Percentiles rank a stretch among this genome's conserved stretches.
Evolutionary conservation across 30 jellyfish, hydroid and myxozoan species (phyloP).

Genomic region (Hydractinia symbiolongicarpus): DNA sequence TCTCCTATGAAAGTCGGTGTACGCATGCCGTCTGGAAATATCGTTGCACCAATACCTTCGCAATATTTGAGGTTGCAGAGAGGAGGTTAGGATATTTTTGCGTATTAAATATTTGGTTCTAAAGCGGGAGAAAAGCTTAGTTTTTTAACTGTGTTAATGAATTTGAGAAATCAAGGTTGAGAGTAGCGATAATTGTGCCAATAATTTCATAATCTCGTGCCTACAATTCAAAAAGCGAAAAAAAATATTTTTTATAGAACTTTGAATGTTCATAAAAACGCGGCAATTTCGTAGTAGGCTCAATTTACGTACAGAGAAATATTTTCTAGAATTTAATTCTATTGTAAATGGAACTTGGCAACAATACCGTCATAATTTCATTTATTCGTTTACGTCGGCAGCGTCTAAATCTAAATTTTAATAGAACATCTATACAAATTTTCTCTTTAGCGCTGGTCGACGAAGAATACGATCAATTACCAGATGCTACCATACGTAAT

Average conservation of each 20-base stretch:
- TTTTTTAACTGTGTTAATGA: no score
- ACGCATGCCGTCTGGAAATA: constrained; percentile 79
- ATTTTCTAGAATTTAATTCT: no score
- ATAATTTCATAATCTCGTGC: neutral
- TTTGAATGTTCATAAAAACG: neutral
- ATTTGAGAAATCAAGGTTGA: neutral
- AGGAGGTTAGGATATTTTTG: constrained; percentile 52
- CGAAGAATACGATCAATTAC: constrained; percentile 73
- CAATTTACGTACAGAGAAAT: no score
- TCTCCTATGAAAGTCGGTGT: constrained; percentile 87
- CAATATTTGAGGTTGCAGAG: constrained; percentile 54
- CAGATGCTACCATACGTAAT: constrained; percentile 65
- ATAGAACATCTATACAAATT: neutral
- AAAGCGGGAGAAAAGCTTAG: no score
- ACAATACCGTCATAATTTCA: no score
- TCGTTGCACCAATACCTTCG: constrained; percentile 70
- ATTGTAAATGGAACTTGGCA: no score
- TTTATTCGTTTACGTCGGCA: no score
- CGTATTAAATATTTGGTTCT: neutral
- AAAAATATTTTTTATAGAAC: neutral
- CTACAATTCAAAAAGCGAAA: neutral
- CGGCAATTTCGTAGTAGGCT: no score
- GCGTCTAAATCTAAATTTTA: no score
- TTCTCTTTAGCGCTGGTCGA: constrained; percentile 60
- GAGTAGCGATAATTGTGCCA: neutral